A percentile compares a stretch with the other conserved stretches of the same genome.
Conservation (phyloP, 2,797 vertebrate species). For the Chaunax sp. region DNA sequence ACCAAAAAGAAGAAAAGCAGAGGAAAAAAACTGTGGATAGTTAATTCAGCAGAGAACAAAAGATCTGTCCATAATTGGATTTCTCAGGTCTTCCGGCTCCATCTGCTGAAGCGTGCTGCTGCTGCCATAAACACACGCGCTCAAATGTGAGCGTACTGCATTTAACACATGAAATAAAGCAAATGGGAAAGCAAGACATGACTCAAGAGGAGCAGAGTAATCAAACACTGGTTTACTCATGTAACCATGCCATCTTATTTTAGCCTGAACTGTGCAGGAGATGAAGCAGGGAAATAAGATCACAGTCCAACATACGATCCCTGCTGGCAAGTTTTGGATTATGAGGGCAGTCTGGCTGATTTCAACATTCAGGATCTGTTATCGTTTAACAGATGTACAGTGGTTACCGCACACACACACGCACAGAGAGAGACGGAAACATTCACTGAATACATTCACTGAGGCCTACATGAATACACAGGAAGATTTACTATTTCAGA, state of each 20-base stretch:
- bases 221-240: too few relatives aligned
- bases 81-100: constrained; percentile 33
- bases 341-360: constrained; percentile 56
- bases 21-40: too few relatives aligned
- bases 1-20: too few relatives aligned
- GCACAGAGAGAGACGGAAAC: constrained; percentile 7
- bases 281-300: constrained; percentile 46
- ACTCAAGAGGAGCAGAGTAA: too few relatives aligned
- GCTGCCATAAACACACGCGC: constrained; percentile 26
- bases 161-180: too few relatives aligned
- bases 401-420: constrained; percentile 34
- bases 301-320: constrained; percentile 48
- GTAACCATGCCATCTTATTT: constrained; percentile 17
- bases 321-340: constrained; percentile 34
- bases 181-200: too few relatives aligned
- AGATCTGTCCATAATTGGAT: too few relatives aligned
- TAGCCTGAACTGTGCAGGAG: constrained; percentile 17
- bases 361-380: constrained; percentile 66
- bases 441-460: constrained; percentile 4
- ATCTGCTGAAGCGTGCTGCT: constrained; percentile 41
- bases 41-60: too few relatives aligned
- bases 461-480: constrained; percentile 2
- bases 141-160: not conserved
- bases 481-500: not conserved
- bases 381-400: constrained; percentile 62